Evolutionary conservation across 2,113 vertebrate genomes (phyloP), one percentile per base, ranked within the genome.

Genomic region (Pygoscelis antarcticus): DNA sequence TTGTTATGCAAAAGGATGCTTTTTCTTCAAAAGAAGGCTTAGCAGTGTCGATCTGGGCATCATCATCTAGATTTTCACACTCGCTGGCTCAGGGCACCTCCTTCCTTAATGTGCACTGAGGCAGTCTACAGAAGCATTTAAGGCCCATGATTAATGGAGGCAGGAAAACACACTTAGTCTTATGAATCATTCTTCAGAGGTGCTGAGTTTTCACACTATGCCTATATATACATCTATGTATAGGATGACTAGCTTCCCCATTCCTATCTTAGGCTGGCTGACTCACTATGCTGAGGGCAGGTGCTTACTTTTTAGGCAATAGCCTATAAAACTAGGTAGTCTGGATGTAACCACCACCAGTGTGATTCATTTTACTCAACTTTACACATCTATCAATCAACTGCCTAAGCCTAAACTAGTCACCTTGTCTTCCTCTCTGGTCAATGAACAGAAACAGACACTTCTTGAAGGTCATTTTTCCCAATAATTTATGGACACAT

Each of bases 121-220:
- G 17, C 55, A 51, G 30, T 44, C 27, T 74, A 70, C 27, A 75
- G 51, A 66, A 83, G 15, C 5, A 74, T 89, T 86, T 83, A 49
- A 89, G 19, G 8, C 11, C 36, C 34, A 10, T 46, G 58, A 66
- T 83, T 80, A 95, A 70, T 49, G 19, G 22, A 70, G 36, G n/a
- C 25, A 55, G 60, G 36, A 75, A 78, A 94, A 83, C 5, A 1
- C 25, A 81, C 54, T 80, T 86, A 51, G 27, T 65, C 34, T 46
- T 66, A 83, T 89, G 91, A 96, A 81, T 93, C 71, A 92, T 58
- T 83, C 86, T 87, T 90, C 64, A 81, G 91, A 83, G 71, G 27
- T 81, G 75, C 44, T 83, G 78, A 69, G 72, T 70, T 95, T 93
- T 90, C 86, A 90, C 68, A 81, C 76, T 87, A 36, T 81, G 72